Percentiles rank a stretch among this genome's conserved stretches.
phyloP scores from a whole-genome alignment of 1,140 invertebrate species.

The Lineus longissimus region DNA sequence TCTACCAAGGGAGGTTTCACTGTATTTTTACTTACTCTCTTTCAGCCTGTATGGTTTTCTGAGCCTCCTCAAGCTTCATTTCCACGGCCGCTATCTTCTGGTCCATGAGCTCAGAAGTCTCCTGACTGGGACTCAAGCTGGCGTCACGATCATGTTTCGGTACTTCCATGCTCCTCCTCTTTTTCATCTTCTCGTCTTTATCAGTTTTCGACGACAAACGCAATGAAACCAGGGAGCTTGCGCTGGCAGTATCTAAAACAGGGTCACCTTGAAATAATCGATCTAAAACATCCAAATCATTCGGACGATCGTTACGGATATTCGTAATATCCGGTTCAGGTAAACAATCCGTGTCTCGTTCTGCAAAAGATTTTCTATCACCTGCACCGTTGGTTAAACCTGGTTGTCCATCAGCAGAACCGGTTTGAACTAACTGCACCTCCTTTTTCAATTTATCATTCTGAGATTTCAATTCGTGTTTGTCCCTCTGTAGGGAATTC shows the following conservation, averaged over 20 bases:
- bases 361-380: neutral
- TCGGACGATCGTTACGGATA: no score
- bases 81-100: slow-evolving; percentile 69
- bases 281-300: no score
- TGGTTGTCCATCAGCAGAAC: slow-evolving; percentile 5
- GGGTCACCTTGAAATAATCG: no score
- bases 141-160: no score
- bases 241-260: no score
- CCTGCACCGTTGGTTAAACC: slow-evolving; percentile 11
- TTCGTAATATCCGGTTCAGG: no score
- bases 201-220: no score
- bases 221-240: no score
- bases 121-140: neutral
- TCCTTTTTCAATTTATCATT: slow-evolving; percentile 56
- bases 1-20: no score
- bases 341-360: neutral
- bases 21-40: slow-evolving; percentile 30
- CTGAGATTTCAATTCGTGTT: slow-evolving; percentile 72
- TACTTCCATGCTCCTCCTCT: neutral
- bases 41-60: slow-evolving; percentile 63
- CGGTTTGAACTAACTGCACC: slow-evolving; percentile 8
- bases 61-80: slow-evolving; percentile 69
- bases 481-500: slow-evolving; percentile 71
- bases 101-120: slow-evolving; percentile 37
- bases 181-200: slow-evolving; percentile 32